Percentiles rank a stretch among this genome's conserved stretches.
These are phyloP conservation scores for Cottoperca gobio DNA, from an alignment of 2,797 vertebrate species.

Conservation along the genomic window DNA sequence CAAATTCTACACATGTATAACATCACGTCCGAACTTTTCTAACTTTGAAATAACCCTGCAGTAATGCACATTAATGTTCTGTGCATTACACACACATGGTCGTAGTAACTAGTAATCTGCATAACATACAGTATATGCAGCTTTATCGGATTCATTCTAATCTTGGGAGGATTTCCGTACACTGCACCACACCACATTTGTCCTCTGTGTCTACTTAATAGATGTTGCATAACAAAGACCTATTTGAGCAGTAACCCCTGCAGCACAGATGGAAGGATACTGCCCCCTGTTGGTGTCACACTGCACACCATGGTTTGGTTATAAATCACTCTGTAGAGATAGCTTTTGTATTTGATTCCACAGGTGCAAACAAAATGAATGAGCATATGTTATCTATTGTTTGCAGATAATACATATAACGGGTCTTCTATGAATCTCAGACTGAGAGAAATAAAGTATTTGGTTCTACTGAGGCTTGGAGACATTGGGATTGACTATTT, in stretches of 20 bases:
- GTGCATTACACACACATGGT: too few species aligned
- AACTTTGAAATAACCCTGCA: background rate
- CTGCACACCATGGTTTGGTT: background rate
- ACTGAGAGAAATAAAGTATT: background rate
- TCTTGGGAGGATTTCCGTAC: conserved; percentile 13
- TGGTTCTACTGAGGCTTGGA: background rate
- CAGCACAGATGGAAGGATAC: conserved; percentile 18
- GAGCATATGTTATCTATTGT: background rate
- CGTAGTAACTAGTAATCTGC: background rate
- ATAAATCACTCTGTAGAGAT: background rate
- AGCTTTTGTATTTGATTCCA: background rate
- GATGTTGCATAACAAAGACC: conserved; percentile 36
- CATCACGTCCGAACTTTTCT: background rate
- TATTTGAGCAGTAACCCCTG: background rate
- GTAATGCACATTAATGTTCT: background rate
- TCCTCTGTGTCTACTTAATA: background rate
- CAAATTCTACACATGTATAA: background rate
- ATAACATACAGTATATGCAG: conserved; percentile 2
- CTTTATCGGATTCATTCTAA: conserved; percentile 16
- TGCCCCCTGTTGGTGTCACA: conserved; percentile 68
- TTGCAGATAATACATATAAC: background rate
- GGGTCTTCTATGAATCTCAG: background rate
- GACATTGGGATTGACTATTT: background rate
- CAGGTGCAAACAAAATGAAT: background rate
- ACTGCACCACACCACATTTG: conserved; percentile 1